A percentile compares a stretch with the other conserved stretches of the same genome.
phyloP scores from a whole-genome alignment of 92 coral and sea anemone species.

The Montipora capitata region DNA sequence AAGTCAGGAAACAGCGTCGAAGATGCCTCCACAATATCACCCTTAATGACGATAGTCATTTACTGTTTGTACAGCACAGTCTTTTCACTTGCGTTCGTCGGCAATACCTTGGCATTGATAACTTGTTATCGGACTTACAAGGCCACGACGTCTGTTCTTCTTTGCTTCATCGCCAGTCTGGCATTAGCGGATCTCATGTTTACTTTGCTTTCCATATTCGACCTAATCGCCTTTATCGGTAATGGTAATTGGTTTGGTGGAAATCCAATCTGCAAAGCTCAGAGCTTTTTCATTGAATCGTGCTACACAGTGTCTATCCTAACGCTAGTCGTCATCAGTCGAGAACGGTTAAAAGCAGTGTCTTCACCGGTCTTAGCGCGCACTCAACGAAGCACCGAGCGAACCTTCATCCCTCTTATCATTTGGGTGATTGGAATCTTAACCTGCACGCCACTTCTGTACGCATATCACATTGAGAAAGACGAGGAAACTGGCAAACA shows the following conservation, averaged over 20 bases:
- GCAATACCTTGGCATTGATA: constrained; percentile 82
- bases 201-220: constrained; percentile 81
- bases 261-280: constrained; percentile 72
- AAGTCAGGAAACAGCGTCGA: background rate
- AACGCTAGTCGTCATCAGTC: constrained; percentile 87
- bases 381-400: constrained; percentile 60
- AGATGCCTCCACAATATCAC: constrained; percentile 8
- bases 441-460: constrained; percentile 81
- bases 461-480: constrained; percentile 80
- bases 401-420: constrained; percentile 43
- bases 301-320: constrained; percentile 86
- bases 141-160: constrained; percentile 69
- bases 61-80: constrained; percentile 68
- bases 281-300: constrained; percentile 86
- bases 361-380: constrained; percentile 83
- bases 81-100: constrained; percentile 75
- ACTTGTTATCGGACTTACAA: constrained; percentile 86
- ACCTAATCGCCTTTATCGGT: constrained; percentile 76
- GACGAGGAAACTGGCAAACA: constrained; percentile 42
- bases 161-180: constrained; percentile 87
- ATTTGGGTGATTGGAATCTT: constrained; percentile 81
- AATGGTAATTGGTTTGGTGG: constrained; percentile 85
- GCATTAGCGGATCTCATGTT: constrained; percentile 85
- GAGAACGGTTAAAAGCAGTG: constrained; percentile 80
- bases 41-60: constrained; percentile 13